Conservation (phyloP, 1,140 invertebrate species). For the Macrostomum lignano region DNA sequence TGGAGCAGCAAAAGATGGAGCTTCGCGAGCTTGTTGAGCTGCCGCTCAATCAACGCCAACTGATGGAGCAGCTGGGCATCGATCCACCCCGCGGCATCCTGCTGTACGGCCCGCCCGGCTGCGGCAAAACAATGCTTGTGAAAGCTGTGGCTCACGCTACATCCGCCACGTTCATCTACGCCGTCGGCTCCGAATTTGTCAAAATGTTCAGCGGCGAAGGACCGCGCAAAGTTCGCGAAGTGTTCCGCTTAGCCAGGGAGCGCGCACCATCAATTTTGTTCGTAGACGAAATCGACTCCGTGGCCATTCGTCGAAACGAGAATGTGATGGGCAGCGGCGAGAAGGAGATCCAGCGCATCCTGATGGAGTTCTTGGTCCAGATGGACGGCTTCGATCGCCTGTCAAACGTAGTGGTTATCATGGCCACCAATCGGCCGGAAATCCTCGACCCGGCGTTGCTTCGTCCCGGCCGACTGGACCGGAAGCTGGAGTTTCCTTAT, state of each 20-base stretch:
- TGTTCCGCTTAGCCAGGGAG: constrained; percentile 12
- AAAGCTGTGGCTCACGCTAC: constrained; percentile 12
- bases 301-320: constrained; percentile 17
- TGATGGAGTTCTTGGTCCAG: constrained; percentile 20
- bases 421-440: constrained; percentile 95
- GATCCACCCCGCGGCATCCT: constrained; percentile 15
- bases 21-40: constrained; percentile 17
- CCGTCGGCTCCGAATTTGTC: constrained; percentile 12
- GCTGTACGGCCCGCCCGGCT: constrained; percentile 19
- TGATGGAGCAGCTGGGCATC: constrained; percentile 15
- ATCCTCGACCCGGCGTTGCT: constrained; percentile 86
- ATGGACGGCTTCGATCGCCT: constrained; percentile 32
- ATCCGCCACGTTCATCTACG: constrained; percentile 28
- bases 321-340: constrained; percentile 5
- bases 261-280: constrained; percentile 18
- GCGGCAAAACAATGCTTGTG: constrained; percentile 19
- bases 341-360: constrained; percentile 14
- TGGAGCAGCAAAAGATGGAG: background rate
- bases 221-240: constrained; percentile 10
- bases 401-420: constrained; percentile 34
- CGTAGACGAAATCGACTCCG: constrained; percentile 19
- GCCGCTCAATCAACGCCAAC: constrained; percentile 16
- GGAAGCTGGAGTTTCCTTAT: constrained; percentile 94
- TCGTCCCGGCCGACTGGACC: constrained; percentile 74
- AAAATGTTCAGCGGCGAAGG: constrained; percentile 12